phyloP scores from a whole-genome alignment of 2,797 vertebrate species.

The Sebastes nivosus region DNA sequence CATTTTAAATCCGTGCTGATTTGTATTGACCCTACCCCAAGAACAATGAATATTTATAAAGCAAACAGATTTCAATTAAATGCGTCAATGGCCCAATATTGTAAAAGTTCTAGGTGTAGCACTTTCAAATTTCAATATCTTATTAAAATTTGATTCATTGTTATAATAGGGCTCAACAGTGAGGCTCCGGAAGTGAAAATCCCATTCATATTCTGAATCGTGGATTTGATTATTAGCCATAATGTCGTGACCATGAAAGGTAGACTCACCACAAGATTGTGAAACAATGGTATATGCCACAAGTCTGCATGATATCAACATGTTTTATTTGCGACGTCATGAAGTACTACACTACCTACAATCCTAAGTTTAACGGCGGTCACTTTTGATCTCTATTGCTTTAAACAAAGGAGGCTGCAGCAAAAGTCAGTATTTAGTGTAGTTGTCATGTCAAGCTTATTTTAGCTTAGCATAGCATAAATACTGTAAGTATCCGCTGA shows the following conservation, averaged over 20 bases:
- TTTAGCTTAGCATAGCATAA: too few relatives aligned
- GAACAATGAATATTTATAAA: constrained; percentile 11
- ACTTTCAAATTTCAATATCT: neutral
- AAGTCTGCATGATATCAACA: neutral
- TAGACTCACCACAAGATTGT: too few relatives aligned
- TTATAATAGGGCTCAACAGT: neutral
- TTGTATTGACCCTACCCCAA: constrained; percentile 9
- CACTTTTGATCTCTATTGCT: neutral
- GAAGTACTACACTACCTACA: neutral
- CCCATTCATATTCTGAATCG: too few relatives aligned
- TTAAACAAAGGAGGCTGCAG: neutral
- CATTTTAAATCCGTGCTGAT: constrained; percentile 20
- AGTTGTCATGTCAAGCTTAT: neutral
- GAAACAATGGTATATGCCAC: too few relatives aligned
- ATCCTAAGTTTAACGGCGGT: neutral
- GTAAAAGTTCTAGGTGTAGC: too few relatives aligned
- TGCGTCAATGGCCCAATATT: neutral
- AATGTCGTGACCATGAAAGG: too few relatives aligned
- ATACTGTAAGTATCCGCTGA: neutral
- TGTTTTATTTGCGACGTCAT: neutral
- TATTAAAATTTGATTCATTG: neutral
- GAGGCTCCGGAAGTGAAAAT: neutral
- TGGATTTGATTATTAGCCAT: neutral
- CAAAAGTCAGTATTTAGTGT: neutral
- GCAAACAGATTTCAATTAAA: constrained; percentile 1